A percentile compares a stretch with the other conserved stretches of the same genome.
Evolutionary conservation across 2,888 invertebrate species (phyloP).

Genomic region (Camptogramma bilineatum): DNA sequence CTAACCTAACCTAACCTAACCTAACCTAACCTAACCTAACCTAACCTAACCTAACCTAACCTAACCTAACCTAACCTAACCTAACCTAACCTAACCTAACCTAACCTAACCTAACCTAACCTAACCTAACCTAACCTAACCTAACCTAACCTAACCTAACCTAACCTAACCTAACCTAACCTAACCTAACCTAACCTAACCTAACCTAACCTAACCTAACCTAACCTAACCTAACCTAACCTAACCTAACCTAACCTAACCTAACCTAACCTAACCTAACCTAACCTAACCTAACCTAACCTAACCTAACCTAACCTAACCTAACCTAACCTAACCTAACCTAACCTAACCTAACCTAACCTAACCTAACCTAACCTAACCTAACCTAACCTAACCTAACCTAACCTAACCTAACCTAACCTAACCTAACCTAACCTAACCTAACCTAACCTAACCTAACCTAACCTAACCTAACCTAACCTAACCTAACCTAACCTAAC

Average conservation of each 20-base stretch:
- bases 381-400: no score
- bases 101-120: conserved; percentile 1
- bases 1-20: conserved; percentile 1
- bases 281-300: no score
- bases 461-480: no score
- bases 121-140: conserved; percentile 1
- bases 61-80: conserved; percentile 1
- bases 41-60: conserved; percentile 1
- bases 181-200: conserved; percentile 1
- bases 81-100: conserved; percentile 1
- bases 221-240: conserved; percentile 40
- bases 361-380: no score
- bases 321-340: no score
- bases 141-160: conserved; percentile 1
- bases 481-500: conserved; percentile 39
- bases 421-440: no score
- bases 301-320: no score
- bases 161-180: conserved; percentile 1
- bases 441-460: no score
- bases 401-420: no score
- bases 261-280: conserved; percentile 33
- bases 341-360: no score
- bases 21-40: conserved; percentile 1
- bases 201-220: conserved; percentile 7
- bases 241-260: conserved; percentile 33